Base-by-base conservation (phyloP, 2,113 vertebrate genomes). In the Callithrix jacchus region DNA sequence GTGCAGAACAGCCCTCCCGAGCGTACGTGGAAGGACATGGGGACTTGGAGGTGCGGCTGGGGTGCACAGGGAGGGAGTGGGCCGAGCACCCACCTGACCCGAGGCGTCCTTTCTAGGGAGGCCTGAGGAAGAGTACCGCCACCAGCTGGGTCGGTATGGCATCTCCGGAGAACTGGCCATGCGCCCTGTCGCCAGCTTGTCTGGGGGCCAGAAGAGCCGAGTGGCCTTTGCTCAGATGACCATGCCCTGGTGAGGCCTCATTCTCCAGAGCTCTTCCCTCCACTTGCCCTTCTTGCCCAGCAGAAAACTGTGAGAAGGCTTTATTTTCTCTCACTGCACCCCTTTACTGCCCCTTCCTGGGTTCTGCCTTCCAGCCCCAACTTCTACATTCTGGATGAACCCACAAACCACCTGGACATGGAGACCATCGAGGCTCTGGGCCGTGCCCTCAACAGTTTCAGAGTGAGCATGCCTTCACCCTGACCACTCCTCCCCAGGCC, bases 141-240 rank as follows among this genome's bases (percentile, higher is more conserved):
- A 99, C 97, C 99, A 99, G 98, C 99, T 99, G 97, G 99, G 99
- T 4, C 98, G 99, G 6, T 99, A 99, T 1, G 99, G 99, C 0
- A 97, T 99, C 90, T 99, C 99, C 0, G 99, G 99, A 4, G 99
- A 99, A 92, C 98, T 99, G 83, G 98, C 99, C 0, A 98, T 99
- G 21, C 98, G 99, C n/a, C 99, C 99, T 0, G 99, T 99, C 56
- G 99, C 99, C 91, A 99, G 99, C 97, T 98, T 99, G 86, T 99
- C 99, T 0, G 99, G 99, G 32, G 99, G 99, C 3, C 99, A 99
- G 99, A 99, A 99, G 98, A 99, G 99, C 89, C 98, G 99, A 0
- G 99, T 99, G 92, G 99, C 99, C 84, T 99, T 99, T 90, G 99
- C 99, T 47, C 99, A 99, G 98, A 99, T 99, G 99, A 99, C 99